A percentile compares a stretch with the other conserved stretches of the same genome.
Evolutionary conservation across 2,888 invertebrate genomes (phyloP).

Genomic region (Drosophila robusta): DNA sequence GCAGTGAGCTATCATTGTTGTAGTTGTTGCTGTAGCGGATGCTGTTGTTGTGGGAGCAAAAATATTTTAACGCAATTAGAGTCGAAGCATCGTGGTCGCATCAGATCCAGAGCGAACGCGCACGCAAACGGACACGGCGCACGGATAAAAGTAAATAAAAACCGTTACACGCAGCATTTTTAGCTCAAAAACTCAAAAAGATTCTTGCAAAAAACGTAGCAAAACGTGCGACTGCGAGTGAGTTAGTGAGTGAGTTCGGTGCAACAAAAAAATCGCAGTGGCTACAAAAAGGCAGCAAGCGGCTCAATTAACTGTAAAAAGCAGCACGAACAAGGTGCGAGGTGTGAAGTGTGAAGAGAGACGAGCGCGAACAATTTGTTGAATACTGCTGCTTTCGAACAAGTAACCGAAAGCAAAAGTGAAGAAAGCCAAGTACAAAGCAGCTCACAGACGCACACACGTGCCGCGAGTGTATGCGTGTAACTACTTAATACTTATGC

Average conservation of each 20-base stretch:
- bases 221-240: conserved; percentile 29
- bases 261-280: conserved; percentile 9
- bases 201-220: conserved; percentile 23
- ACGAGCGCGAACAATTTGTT: conserved; percentile 74
- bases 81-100: conserved; percentile 67
- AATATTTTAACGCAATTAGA: conserved; percentile 83
- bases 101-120: conserved; percentile 79
- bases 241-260: conserved; percentile 21
- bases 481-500: conserved; percentile 57
- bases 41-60: conserved; percentile 74
- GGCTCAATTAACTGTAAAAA: conserved; percentile 72
- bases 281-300: conserved; percentile 42
- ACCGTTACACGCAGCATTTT: conserved; percentile 28
- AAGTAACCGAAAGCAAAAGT: conserved; percentile 66
- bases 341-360: conserved; percentile 34
- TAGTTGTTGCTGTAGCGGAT: conserved; percentile 36
- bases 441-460: conserved; percentile 4
- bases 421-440: conserved; percentile 48
- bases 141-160: conserved; percentile 65
- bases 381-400: conserved; percentile 59
- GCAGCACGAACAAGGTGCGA: conserved; percentile 30
- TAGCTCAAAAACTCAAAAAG: conserved; percentile 13
- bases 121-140: conserved; percentile 75
- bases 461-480: conserved; percentile 24
- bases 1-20: conserved; percentile 42